Evolutionary conservation across 2,888 invertebrate species (phyloP).

Genomic region (Brachypterus glaber): DNA sequence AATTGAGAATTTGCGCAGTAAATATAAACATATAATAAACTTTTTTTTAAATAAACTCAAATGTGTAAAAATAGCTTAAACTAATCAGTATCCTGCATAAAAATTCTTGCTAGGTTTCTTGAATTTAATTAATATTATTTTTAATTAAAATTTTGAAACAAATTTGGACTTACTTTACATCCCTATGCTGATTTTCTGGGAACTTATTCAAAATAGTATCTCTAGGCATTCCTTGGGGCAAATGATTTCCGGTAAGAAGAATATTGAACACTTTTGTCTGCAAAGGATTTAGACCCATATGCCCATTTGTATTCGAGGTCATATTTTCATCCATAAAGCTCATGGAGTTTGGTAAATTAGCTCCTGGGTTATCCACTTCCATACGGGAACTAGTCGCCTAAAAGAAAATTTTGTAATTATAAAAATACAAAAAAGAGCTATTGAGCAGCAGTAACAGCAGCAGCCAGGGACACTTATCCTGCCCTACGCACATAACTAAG

Average conservation of each 20-base stretch:
- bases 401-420: too few relatives aligned
- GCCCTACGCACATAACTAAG: too few relatives aligned
- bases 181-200: conserved; percentile 28
- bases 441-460: too few relatives aligned
- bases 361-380: conserved; percentile 34
- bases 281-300: conserved; percentile 28
- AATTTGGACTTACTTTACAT: conserved; percentile 33
- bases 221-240: conserved; percentile 27
- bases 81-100: too few relatives aligned
- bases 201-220: conserved; percentile 28
- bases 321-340: conserved; percentile 28
- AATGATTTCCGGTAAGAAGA: conserved; percentile 26
- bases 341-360: conserved; percentile 36
- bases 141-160: conserved; percentile 3
- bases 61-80: too few relatives aligned
- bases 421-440: too few relatives aligned
- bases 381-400: too few relatives aligned
- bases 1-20: too few relatives aligned
- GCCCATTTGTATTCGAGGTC: conserved; percentile 15
- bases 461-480: too few relatives aligned
- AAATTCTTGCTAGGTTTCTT: too few relatives aligned
- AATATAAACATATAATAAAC: too few relatives aligned
- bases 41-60: too few relatives aligned
- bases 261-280: conserved; percentile 33
- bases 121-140: conserved; percentile 2